Conservation (phyloP, 2,797 vertebrate species). For the Scarus forsteni region DNA sequence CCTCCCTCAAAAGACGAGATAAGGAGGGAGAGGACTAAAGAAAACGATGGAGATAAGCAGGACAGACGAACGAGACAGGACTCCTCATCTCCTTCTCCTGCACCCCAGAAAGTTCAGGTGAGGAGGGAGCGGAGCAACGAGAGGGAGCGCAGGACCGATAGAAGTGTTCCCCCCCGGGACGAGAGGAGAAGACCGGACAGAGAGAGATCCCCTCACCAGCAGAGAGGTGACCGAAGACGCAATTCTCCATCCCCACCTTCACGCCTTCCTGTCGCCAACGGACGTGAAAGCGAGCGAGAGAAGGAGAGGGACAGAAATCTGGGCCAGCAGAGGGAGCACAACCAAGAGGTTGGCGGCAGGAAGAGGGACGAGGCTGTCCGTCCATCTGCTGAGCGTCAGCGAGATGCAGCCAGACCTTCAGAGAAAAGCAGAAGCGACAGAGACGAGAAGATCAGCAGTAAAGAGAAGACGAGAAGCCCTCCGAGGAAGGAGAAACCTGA, state of each 20-base stretch:
- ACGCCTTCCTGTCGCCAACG: slow-evolving; percentile 58
- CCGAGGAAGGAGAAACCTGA: slow-evolving; percentile 44
- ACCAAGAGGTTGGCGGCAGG: slow-evolving; percentile 19
- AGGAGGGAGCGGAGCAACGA: slow-evolving; percentile 60
- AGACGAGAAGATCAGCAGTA: slow-evolving; percentile 10
- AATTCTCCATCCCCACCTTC: slow-evolving; percentile 49
- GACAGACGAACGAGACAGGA: slow-evolving; percentile 54
- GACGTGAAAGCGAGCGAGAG: slow-evolving; percentile 61
- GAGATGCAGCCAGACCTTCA: background rate
- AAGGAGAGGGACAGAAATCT: slow-evolving; percentile 39
- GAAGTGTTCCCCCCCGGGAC: slow-evolving; percentile 30
- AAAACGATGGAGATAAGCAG: slow-evolving; percentile 49
- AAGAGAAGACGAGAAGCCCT: slow-evolving; percentile 42
- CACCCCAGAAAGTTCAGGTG: slow-evolving; percentile 47
- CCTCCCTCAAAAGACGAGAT: slow-evolving; percentile 10
- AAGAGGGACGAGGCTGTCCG: slow-evolving; percentile 17
- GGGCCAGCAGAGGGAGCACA: slow-evolving; percentile 35
- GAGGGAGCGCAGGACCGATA: slow-evolving; percentile 38
- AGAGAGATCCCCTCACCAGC: slow-evolving; percentile 46
- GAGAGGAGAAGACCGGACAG: slow-evolving; percentile 46
- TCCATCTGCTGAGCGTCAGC: slow-evolving; percentile 1
- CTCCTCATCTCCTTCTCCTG: slow-evolving; percentile 63
- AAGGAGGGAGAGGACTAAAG: slow-evolving; percentile 38
- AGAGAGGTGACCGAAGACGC: slow-evolving; percentile 42
- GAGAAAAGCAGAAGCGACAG: slow-evolving; percentile 28